Conservation (phyloP, 2,113 vertebrate genomes). For the Nothobranchius furzeri region DNA sequence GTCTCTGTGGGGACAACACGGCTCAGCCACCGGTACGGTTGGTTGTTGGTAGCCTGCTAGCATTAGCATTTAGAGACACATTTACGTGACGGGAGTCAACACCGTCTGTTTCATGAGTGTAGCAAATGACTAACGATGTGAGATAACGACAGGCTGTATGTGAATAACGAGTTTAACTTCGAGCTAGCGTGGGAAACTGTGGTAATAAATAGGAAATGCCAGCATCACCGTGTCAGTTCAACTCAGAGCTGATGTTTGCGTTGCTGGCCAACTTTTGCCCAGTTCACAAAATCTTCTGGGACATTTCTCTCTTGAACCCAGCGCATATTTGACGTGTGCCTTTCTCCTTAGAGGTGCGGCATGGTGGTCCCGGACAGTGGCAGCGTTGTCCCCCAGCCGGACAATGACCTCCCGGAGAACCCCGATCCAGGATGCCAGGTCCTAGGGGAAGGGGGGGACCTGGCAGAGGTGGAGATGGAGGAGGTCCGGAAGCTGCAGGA, state of each 20-base stretch:
- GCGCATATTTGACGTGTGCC: neutral
- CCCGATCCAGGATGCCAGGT: conserved; percentile 65
- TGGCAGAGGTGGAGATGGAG: conserved; percentile 80
- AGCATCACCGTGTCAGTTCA: neutral
- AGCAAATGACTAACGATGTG: too few relatives aligned
- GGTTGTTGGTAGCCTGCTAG: conserved; percentile 43
- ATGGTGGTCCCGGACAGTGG: conserved; percentile 90
- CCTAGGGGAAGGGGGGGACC: conserved; percentile 46
- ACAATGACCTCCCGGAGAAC: conserved; percentile 68
- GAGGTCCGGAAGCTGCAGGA: conserved; percentile 90
- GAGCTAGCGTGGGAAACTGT: neutral
- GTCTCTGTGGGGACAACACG: conserved; percentile 55
- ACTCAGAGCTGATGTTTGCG: neutral
- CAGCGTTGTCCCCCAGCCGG: conserved; percentile 75
- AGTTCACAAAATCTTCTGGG: neutral
- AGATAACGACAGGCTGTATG: neutral
- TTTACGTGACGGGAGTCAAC: neutral
- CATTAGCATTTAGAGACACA: neutral
- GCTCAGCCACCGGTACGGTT: conserved; percentile 64
- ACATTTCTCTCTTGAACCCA: neutral
- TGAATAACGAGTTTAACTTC: conserved; percentile 7
- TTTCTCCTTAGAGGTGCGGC: conserved; percentile 51
- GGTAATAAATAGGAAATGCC: neutral
- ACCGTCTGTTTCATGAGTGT: neutral
- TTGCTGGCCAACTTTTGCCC: neutral